phyloP scores from a whole-genome alignment of 2,888 invertebrate species.

The Trichopria drosophilae region DNA sequence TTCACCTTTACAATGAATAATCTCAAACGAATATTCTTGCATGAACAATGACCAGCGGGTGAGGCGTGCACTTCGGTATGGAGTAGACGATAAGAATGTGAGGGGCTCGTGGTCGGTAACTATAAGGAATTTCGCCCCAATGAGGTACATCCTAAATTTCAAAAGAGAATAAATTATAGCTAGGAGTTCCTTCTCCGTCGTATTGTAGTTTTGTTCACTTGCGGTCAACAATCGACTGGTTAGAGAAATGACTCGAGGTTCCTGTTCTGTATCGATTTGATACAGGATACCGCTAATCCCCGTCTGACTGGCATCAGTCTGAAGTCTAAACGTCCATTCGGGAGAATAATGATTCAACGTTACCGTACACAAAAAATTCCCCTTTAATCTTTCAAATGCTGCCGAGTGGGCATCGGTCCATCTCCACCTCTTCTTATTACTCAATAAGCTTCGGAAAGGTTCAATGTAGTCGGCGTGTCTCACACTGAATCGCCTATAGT shows the following conservation, averaged over 20 bases:
- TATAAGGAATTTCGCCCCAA: neutral
- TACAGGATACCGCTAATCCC: slow-evolving; percentile 13
- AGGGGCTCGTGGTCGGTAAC: slow-evolving; percentile 11
- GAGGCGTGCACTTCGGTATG: slow-evolving; percentile 3
- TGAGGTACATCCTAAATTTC: too few species aligned
- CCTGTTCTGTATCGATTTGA: too few species aligned
- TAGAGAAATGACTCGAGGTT: neutral
- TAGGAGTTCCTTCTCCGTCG: slow-evolving; percentile 9
- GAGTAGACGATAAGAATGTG: slow-evolving; percentile 6
- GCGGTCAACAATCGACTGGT: slow-evolving; percentile 1
- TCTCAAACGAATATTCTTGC: slow-evolving; percentile 10
- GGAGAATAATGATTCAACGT: too few species aligned
- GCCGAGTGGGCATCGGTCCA: too few species aligned
- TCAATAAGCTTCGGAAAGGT: too few species aligned
- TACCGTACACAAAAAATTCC: too few species aligned
- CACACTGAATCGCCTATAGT: too few species aligned
- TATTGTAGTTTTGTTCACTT: slow-evolving; percentile 1
- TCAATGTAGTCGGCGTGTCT: too few species aligned
- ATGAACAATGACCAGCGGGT: slow-evolving; percentile 13
- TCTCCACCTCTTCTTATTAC: too few species aligned
- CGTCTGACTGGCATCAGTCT: neutral
- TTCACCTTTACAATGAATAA: slow-evolving; percentile 11
- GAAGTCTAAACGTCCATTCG: too few species aligned
- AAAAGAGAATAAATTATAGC: slow-evolving; percentile 6
- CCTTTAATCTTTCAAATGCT: too few species aligned